Percentiles rank a stretch among this genome's conserved stretches.
Conservation (phyloP, 2,797 vertebrate species). For the Gobionotothen gibberifrons region DNA sequence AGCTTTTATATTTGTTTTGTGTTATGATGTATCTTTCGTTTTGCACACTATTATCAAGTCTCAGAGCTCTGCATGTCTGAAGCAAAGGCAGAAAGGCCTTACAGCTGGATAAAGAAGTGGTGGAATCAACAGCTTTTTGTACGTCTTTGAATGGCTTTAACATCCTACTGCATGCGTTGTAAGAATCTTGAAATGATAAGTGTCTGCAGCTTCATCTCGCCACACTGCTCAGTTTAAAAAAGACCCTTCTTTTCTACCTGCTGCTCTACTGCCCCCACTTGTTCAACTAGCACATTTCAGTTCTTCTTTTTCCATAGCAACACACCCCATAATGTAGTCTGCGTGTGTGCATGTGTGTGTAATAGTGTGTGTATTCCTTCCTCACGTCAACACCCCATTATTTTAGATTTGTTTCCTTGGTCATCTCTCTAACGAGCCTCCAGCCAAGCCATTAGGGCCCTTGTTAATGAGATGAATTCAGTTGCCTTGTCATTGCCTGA, state of each 20-base stretch:
- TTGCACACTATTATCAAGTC: conserved; percentile 21
- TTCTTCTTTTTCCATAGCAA: not conserved
- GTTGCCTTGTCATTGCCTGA: conserved; percentile 27
- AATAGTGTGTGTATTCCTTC: not conserved
- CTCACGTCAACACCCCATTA: not conserved
- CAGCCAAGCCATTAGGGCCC: conserved; percentile 39
- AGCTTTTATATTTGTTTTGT: conserved; percentile 27
- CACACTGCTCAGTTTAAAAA: conserved; percentile 25
- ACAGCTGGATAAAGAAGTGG: not conserved
- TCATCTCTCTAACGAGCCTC: conserved; percentile 53
- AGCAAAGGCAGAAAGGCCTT: not conserved
- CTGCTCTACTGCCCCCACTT: conserved; percentile 78
- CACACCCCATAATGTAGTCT: not conserved
- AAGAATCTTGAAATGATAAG: conserved; percentile 17
- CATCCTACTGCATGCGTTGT: conserved; percentile 5
- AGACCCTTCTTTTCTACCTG: conserved; percentile 31
- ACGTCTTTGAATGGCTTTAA: conserved; percentile 6
- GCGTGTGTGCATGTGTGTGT: not conserved
- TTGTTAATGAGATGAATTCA: conserved; percentile 61
- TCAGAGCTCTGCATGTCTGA: conserved; percentile 23
- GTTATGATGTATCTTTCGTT: conserved; percentile 34
- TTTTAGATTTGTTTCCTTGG: conserved; percentile 46
- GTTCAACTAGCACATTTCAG: conserved; percentile 48
- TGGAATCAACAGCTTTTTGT: not conserved
- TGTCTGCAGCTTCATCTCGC: conserved; percentile 24